Evolutionary conservation across 2,888 invertebrate species (phyloP).

Genomic region (Urechis unicinctus): DNA sequence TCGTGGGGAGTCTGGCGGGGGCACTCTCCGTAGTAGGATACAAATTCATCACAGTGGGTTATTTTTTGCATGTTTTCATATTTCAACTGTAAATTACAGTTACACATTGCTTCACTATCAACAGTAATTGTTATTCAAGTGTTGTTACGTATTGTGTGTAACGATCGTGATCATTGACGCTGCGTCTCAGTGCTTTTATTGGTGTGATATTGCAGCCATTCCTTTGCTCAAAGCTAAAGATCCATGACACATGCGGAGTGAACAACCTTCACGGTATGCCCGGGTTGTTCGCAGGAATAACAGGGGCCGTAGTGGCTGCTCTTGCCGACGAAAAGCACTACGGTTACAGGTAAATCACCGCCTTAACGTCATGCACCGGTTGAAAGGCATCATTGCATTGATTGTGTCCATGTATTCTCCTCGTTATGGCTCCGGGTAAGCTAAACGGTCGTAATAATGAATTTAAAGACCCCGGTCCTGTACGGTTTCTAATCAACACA

Average conservation of each 20-base stretch:
- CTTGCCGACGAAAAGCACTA: constrained; percentile 61
- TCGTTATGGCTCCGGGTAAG: too few relatives aligned
- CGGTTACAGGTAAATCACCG: constrained; percentile 38
- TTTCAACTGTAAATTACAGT: too few relatives aligned
- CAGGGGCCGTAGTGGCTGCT: constrained; percentile 70
- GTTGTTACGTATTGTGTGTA: not conserved
- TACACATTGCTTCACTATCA: too few relatives aligned
- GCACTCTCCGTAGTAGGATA: constrained; percentile 76
- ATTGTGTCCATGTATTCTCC: too few relatives aligned
- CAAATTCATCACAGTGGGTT: constrained; percentile 51
- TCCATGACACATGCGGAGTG: constrained; percentile 88
- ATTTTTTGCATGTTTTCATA: not conserved
- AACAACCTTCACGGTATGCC: constrained; percentile 99
- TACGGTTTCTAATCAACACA: too few relatives aligned
- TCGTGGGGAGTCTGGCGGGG: constrained; percentile 73
- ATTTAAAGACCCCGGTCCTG: too few relatives aligned
- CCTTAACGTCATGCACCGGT: not conserved
- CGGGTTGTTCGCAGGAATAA: constrained; percentile 75
- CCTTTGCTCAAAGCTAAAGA: constrained; percentile 56
- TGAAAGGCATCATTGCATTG: not conserved
- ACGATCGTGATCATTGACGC: too few relatives aligned
- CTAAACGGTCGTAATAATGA: too few relatives aligned
- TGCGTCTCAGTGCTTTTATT: too few relatives aligned
- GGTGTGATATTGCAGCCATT: constrained; percentile 56
- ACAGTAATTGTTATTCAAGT: constrained; percentile 4